Evolutionary conservation across 1,140 invertebrate genomes (phyloP).

Genomic region (Heterodera carotae): DNA sequence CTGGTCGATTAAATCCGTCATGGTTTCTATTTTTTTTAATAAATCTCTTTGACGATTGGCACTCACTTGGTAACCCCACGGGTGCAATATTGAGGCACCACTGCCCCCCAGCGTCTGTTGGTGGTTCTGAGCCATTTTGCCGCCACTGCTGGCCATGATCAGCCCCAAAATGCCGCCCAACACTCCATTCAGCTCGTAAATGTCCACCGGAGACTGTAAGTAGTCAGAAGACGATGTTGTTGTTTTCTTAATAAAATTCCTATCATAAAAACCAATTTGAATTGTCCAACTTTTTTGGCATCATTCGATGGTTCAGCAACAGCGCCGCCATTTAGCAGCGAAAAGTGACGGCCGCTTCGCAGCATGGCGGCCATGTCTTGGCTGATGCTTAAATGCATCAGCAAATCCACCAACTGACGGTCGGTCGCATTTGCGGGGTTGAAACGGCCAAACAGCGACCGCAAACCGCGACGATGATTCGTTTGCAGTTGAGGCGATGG

Average conservation of each 20-base stretch:
- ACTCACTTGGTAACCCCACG: slow-evolving; percentile 40
- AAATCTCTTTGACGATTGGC: not conserved
- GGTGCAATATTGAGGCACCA: slow-evolving; percentile 36
- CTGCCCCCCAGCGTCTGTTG: not conserved
- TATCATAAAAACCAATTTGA: not conserved
- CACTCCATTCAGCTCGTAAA: slow-evolving; percentile 29
- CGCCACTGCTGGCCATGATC: not conserved
- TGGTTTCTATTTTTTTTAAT: no score
- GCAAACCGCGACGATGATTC: slow-evolving; percentile 4
- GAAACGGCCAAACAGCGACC: slow-evolving; percentile 25
- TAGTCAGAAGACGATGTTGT: slow-evolving; percentile 14
- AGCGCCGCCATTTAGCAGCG: not conserved
- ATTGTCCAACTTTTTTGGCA: not conserved
- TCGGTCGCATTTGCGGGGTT: slow-evolving; percentile 32
- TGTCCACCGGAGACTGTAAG: slow-evolving; percentile 38
- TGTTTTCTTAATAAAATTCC: no score
- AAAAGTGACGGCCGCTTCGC: not conserved
- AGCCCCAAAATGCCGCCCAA: slow-evolving; percentile 18
- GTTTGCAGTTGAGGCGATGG: not conserved
- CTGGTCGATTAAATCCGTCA: no score
- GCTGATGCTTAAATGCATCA: slow-evolving; percentile 34
- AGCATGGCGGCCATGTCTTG: slow-evolving; percentile 32
- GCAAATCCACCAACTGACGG: slow-evolving; percentile 38
- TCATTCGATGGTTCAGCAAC: not conserved
- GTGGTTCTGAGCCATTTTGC: not conserved